Evolutionary conservation across 1,140 invertebrate genomes (phyloP), one percentile per base, ranked within the genome.

Genomic region (Drosophila pandora): DNA sequence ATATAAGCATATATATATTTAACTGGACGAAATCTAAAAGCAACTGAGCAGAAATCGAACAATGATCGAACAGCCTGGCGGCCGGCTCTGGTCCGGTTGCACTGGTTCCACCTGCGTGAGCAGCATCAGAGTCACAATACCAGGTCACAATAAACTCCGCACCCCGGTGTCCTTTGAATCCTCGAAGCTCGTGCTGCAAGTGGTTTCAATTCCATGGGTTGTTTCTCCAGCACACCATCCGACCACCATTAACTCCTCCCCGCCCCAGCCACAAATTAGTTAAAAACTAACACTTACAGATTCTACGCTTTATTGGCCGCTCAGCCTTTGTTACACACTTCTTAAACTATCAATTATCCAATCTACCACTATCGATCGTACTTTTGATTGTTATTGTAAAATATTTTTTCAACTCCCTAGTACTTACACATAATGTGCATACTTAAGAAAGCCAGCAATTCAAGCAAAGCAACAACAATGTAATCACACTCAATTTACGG

Each of bases 331-430:
- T 79, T 79, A 62, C 47, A 47, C 41, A 45, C 37, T 45, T 25
- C 54, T 69, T 59, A 22, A 79, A 43, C 28, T 49, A 41, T 59
- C 62, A 56, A 80, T 71, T 79, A 76, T 48, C 56, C 60, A 80
- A 65, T 54, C 43, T 74, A 74, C 47, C 48, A 68, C 63, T 62
- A 65, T 75, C 49, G 61, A 76, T 78, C 58, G 69, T 61, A 58
- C 65, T 80, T 67, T 80, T 59, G 34, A 76, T 80, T 80, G 65
- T 80, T 80, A 76, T 59, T 80, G 61, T 80, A 67, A 76, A 61
- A 76, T 80, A 79, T 75, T 67, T 80, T 76, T 80, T 53, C 68
- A 68, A 67, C 60, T 80, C 64, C 57, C 59, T 67, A 80, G 43
- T 80, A 80, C 37, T 62, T 76, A 76, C 59, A 63, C 55, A 54